These are phyloP conservation scores for Galeopsomyia nigrocyanea DNA, from an alignment of 2,888 invertebrate genomes.

Conservation along the genomic window DNA sequence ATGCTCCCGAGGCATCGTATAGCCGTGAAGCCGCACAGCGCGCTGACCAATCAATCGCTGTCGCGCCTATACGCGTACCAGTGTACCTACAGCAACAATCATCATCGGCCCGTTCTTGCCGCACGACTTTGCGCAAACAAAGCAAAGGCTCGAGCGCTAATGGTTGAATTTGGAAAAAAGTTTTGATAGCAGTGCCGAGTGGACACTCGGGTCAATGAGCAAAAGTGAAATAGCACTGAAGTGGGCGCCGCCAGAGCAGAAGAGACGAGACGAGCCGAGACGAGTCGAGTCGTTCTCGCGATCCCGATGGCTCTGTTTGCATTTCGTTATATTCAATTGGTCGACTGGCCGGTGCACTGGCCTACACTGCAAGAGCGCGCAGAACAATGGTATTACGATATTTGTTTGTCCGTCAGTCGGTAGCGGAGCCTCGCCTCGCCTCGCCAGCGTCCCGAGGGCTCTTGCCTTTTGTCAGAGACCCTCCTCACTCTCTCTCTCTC, in stretches of 20 bases:
- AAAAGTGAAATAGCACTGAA: slow-evolving; percentile 47
- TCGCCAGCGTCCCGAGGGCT: slow-evolving; percentile 57
- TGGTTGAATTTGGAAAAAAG: slow-evolving; percentile 46
- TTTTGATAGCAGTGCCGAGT: slow-evolving; percentile 26
- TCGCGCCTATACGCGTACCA: too few relatives aligned
- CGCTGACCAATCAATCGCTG: too few relatives aligned
- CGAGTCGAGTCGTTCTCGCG: slow-evolving; percentile 49
- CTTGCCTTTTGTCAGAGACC: slow-evolving; percentile 53
- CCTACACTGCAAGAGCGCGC: slow-evolving; percentile 50
- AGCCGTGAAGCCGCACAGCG: too few relatives aligned
- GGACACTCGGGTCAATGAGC: slow-evolving; percentile 47
- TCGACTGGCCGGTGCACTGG: slow-evolving; percentile 54
- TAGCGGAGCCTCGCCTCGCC: slow-evolving; percentile 49
- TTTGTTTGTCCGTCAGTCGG: slow-evolving; percentile 65
- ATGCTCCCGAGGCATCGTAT: too few relatives aligned
- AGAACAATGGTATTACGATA: slow-evolving; percentile 68
- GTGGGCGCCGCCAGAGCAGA: slow-evolving; percentile 13
- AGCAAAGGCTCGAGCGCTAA: slow-evolving; percentile 36
- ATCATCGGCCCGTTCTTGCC: too few relatives aligned
- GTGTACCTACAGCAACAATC: too few relatives aligned
- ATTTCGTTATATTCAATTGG: slow-evolving; percentile 68
- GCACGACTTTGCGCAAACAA: too few relatives aligned
- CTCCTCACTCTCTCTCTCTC: background rate
- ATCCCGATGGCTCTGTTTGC: slow-evolving; percentile 63
- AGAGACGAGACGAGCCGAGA: slow-evolving; percentile 28